A percentile compares a stretch with the other conserved stretches of the same genome.
Evolutionary conservation across 2,113 vertebrate genomes (phyloP).

Genomic region (Poeciliopsis occidentalis): DNA sequence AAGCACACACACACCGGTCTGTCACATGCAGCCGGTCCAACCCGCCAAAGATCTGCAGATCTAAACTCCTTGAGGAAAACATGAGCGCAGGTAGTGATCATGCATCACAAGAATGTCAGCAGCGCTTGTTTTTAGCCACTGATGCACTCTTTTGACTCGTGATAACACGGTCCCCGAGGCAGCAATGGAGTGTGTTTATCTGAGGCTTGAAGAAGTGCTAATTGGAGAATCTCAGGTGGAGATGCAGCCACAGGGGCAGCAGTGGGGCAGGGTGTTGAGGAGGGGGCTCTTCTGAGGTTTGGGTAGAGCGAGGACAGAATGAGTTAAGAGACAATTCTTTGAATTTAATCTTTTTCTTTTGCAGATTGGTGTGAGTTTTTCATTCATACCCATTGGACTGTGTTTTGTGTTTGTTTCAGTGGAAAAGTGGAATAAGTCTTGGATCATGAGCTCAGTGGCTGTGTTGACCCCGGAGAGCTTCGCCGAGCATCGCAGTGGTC

Average conservation of each 20-base stretch:
- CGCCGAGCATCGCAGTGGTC: conserved; percentile 81
- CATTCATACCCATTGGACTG: not conserved
- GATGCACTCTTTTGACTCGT: conserved; percentile 1
- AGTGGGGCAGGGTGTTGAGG: too few relatives aligned
- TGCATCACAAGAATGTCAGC: conserved; percentile 29
- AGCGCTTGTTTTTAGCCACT: conserved; percentile 33
- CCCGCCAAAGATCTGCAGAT: too few relatives aligned
- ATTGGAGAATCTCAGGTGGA: conserved; percentile 67
- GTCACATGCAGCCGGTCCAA: not conserved
- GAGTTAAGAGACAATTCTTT: not conserved
- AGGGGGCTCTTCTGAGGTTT: conserved; percentile 20
- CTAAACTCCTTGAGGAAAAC: not conserved
- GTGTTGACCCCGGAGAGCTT: conserved; percentile 86
- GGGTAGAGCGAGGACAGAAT: not conserved
- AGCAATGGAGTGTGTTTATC: conserved; percentile 46
- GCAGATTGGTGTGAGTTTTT: too few relatives aligned
- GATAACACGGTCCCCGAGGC: conserved; percentile 30
- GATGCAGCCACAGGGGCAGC: conserved; percentile 38
- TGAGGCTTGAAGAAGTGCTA: conserved; percentile 44
- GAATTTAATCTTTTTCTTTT: not conserved
- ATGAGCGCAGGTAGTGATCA: not conserved
- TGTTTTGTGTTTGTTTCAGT: conserved; percentile 38
- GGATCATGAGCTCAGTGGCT: conserved; percentile 85
- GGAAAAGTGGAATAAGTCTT: conserved; percentile 83
- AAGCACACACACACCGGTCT: not conserved